Evolutionary conservation across 1,140 invertebrate genomes (phyloP).

Genomic region (Pogonomyrmex californicus): DNA sequence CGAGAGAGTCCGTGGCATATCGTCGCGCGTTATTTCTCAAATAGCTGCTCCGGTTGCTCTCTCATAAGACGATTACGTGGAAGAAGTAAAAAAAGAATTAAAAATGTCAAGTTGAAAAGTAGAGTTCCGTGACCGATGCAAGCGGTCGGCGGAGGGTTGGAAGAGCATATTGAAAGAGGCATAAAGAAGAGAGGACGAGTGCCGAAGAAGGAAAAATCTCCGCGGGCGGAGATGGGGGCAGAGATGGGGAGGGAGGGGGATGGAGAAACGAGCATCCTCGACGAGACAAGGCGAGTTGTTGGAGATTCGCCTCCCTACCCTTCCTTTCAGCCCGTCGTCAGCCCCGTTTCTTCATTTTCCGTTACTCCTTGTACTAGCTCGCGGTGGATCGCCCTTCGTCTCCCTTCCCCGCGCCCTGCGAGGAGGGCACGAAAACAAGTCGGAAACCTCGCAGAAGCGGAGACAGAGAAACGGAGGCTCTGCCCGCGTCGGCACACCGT

Average conservation of each 20-base stretch:
- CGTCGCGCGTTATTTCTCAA: constrained; percentile 30
- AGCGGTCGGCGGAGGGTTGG: constrained; percentile 52
- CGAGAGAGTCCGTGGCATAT: constrained; percentile 18
- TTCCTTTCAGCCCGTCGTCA: constrained; percentile 42
- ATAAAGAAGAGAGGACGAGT: constrained; percentile 68
- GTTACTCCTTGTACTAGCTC: constrained; percentile 44
- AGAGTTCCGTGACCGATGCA: constrained; percentile 58
- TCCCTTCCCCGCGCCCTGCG: neutral
- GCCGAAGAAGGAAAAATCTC: constrained; percentile 58
- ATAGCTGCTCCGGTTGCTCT: constrained; percentile 42
- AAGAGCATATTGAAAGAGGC: constrained; percentile 78
- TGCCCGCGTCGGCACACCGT: neutral
- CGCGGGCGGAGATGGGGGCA: neutral
- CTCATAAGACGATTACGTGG: constrained; percentile 79
- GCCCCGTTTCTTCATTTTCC: constrained; percentile 50
- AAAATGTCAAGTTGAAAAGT: constrained; percentile 80
- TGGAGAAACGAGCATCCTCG: constrained; percentile 38
- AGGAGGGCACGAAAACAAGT: constrained; percentile 51
- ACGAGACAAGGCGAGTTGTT: constrained; percentile 66
- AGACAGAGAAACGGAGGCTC: constrained; percentile 41
- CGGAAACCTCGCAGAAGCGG: constrained; percentile 32
- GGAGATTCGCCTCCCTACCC: constrained; percentile 5
- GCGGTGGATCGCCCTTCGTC: constrained; percentile 42
- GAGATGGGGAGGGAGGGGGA: neutral
- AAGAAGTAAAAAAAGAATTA: constrained; percentile 72